Base-by-base conservation (phyloP, 2,888 invertebrate genomes). In the Pecten maximus region DNA sequence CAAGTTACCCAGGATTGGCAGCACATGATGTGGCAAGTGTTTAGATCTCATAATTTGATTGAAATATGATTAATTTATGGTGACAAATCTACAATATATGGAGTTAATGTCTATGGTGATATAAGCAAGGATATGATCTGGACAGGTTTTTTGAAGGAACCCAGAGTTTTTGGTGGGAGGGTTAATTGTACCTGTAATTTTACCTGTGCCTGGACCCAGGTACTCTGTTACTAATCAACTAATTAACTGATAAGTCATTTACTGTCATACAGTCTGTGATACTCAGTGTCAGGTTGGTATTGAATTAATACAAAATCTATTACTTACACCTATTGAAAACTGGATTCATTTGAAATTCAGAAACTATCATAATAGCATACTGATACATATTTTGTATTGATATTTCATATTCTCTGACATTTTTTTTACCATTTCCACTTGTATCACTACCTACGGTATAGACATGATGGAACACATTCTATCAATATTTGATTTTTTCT, bases 21-120 rank as follows among this genome's bases (percentile, higher is more conserved):
- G 15, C 74, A 74, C 74, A 74, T 74, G 3, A 74, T 74, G 74
- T 74, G 74, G 74, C 74, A 74, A 74, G 74, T 74, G 74, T 74
- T 74, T 28, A 28, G 19, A 35, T 74, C 12, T 74, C 28, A 74
- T 74, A 28, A 74, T 74, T 74, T 74, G 35, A 74, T 74, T 74
- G 74, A 74, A 35, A 74, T 74, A 74, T 74, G 8, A 74, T 74
- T 74, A 1, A 10, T 74, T 28, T 35, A 35, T 10, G 74, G 35
- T 74, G 50, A 54, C 50, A 54, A 23, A 16, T 54, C 19, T 54
- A 12, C 35, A 6, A 74, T 28, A 74, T 23, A 1, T 35, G 16
- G 28, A 74, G 35, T 35, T 74, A 35, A 12, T 74, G 6, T 74
- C 2, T 74, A 0, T 35, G 35, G 74, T 74, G 74, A 74, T 74